Conservation (phyloP, 2,797 vertebrate genomes). For the Tapera naevia region DNA sequence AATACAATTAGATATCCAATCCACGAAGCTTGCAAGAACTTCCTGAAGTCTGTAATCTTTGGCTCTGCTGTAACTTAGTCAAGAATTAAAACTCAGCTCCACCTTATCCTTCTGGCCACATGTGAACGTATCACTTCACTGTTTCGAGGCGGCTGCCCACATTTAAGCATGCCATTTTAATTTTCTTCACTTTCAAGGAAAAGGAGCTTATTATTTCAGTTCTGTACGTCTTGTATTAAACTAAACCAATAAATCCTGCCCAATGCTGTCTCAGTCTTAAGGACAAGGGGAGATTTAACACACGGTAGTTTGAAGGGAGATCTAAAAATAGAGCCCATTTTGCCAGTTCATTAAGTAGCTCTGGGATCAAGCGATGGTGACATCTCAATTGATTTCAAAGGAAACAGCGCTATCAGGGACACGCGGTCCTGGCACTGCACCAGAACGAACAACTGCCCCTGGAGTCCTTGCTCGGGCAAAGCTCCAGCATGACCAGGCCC, state of each 20-base stretch:
- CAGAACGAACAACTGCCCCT: conserved; percentile 36
- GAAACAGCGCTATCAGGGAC: conserved; percentile 7
- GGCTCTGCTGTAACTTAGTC: neutral
- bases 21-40: neutral
- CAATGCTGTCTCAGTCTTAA: accelerated
- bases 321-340: conserved; percentile 63
- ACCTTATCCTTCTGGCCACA: conserved; percentile 34
- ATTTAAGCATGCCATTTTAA: conserved; percentile 42
- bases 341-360: conserved; percentile 62
- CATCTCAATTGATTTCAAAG: conserved; percentile 65
- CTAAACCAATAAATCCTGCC: conserved; percentile 50
- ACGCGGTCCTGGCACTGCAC: neutral
- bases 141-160: neutral
- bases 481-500: conserved; percentile 21
- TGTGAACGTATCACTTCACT: neutral
- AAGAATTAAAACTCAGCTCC: conserved; percentile 41
- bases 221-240: conserved; percentile 33
- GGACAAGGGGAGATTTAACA: conserved; percentile 46
- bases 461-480: neutral
- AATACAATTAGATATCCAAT: conserved; percentile 17
- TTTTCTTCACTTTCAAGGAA: conserved; percentile 50
- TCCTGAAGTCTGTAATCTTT: conserved; percentile 38
- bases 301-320: neutral
- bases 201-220: conserved; percentile 51
- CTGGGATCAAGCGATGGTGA: conserved; percentile 49